Base-by-base conservation (phyloP, 1,140 invertebrate genomes). In the Hycleus cichorii region DNA sequence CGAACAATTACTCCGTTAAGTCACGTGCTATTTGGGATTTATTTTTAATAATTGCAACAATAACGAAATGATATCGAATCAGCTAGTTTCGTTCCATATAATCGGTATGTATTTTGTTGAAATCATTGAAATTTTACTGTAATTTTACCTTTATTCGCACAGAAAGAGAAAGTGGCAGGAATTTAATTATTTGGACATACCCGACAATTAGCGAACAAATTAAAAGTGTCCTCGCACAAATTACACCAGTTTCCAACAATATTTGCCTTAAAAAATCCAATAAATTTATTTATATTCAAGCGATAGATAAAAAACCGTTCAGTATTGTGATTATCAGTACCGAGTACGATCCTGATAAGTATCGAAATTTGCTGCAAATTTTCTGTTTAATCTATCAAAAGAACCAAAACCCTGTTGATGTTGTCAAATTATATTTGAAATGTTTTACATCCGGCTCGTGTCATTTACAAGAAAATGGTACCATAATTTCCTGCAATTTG, bases 21-120 rank as follows among this genome's bases (percentile, higher is more conserved):
- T 57, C 40, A 49, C 24, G 39, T 57, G 47, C 12, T 49, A 12
- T 46, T 56, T 45, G 6, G 18, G 47, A 25, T 39, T 32, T 46
- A 39, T 56, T 42, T 57, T 44, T 44, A 25, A 44, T 44, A 26
- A 32, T 57, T 42, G 25, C 39, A 38, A 10, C 11, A 18, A 57
- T 24, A 32, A 46, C 42, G 42, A 40, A 45, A 43, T 51, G 50
- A 47, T 45, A 40, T 4, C 8, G 8, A 12, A 51, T 18, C 45
- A 51, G 27, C 32, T 72, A 61, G 50, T 68, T 59, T 65, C 69
- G 58, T 57, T 67, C 77, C 25, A 83, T 80, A 47, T 82, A 82
- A 65, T 74, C 80, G 66, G 67, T 84, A 58, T 82, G 45, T 39
- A 43, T 50, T 26, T 10, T 7, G 11, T 24, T 25, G 9, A 8